These are phyloP conservation scores for Drosophila ohnishii DNA, from an alignment of 1,140 invertebrate genomes.

Conservation along the genomic window DNA sequence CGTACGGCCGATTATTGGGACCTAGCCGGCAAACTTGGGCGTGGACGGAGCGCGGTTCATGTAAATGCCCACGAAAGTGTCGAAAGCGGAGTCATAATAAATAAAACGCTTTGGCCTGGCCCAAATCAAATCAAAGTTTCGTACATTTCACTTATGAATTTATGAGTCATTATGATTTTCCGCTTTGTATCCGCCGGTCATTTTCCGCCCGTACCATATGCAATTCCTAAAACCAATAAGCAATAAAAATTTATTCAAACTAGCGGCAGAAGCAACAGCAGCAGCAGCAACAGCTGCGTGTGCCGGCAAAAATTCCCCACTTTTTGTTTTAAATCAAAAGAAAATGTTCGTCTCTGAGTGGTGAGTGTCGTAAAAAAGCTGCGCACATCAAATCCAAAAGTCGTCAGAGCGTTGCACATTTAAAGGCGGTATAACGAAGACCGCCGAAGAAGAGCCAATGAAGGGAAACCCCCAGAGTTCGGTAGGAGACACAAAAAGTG, in stretches of 20 bases:
- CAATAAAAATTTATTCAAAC: slow-evolving; percentile 49
- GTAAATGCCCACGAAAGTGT: slow-evolving; percentile 48
- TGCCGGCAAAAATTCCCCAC: slow-evolving; percentile 13
- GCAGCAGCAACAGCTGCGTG: slow-evolving; percentile 29
- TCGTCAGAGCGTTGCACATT: slow-evolving; percentile 71
- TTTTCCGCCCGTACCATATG: slow-evolving; percentile 34
- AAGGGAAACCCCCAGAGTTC: slow-evolving; percentile 19
- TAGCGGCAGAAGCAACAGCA: slow-evolving; percentile 7
- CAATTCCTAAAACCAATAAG: slow-evolving; percentile 47
- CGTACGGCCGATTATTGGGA: slow-evolving; percentile 69
- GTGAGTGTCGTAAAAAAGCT: slow-evolving; percentile 67
- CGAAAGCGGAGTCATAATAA: slow-evolving; percentile 40
- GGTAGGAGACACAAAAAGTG: slow-evolving; percentile 35
- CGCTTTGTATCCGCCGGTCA: slow-evolving; percentile 32
- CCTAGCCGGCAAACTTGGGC: slow-evolving; percentile 56
- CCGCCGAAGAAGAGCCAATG: slow-evolving; percentile 30
- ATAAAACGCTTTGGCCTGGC: slow-evolving; percentile 34
- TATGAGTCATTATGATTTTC: slow-evolving; percentile 62
- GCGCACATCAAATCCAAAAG: slow-evolving; percentile 69
- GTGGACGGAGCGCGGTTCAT: slow-evolving; percentile 26
- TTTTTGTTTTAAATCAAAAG: slow-evolving; percentile 35
- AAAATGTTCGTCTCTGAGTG: slow-evolving; percentile 11
- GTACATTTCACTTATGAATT: slow-evolving; percentile 54
- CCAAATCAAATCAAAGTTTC: slow-evolving; percentile 43
- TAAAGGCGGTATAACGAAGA: slow-evolving; percentile 20